phyloP scores from a whole-genome alignment of 2,888 invertebrate species.

The Cepaea hortensis region DNA sequence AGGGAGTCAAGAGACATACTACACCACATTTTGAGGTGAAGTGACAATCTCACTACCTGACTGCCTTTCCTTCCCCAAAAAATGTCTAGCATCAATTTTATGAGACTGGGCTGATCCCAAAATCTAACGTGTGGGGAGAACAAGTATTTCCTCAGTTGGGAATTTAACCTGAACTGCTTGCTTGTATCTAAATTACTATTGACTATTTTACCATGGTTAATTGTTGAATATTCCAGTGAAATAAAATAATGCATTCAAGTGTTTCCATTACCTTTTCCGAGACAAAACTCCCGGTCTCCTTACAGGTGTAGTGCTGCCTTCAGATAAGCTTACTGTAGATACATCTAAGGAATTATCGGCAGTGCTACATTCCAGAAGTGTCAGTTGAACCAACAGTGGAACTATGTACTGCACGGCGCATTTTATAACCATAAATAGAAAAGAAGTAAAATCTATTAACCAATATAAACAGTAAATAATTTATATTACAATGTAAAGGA shows the following conservation, averaged over 20 bases:
- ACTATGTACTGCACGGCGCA: constrained; percentile 28
- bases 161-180: no score
- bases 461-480: background rate
- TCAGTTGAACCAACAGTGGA: constrained; percentile 35
- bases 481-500: no score
- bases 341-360: background rate
- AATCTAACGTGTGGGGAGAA: no score
- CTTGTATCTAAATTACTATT: no score
- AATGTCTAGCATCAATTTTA: no score
- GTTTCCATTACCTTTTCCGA: constrained; percentile 11
- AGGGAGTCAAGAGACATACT: no score
- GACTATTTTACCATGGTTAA: no score
- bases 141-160: no score
- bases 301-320: background rate
- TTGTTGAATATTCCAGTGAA: background rate
- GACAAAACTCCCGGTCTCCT: constrained; percentile 2
- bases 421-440: background rate
- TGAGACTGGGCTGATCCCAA: no score
- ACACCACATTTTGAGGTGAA: no score
- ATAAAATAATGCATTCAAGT: background rate
- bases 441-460: background rate
- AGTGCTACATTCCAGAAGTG: constrained; percentile 6
- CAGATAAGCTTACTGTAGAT: background rate
- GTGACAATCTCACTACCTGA: no score
- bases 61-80: no score